Percentiles rank a stretch among this genome's conserved stretches.
Evolutionary conservation across 1,140 invertebrate genomes (phyloP).

Genomic region (Notospermus geniculatus): DNA sequence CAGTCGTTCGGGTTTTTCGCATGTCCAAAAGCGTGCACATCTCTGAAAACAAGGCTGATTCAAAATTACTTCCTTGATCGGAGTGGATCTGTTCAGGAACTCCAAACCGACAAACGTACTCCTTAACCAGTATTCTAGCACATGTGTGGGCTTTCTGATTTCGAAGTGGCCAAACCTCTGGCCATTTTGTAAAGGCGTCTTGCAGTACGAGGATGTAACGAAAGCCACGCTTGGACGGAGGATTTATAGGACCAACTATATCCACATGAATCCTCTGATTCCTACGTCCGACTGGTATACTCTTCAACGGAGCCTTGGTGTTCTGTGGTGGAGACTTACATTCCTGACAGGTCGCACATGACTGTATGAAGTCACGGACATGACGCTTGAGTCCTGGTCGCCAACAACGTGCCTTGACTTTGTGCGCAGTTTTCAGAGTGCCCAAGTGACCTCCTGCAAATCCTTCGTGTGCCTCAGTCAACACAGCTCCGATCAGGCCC

Average conservation of each 20-base stretch:
- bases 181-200: conserved; percentile 38
- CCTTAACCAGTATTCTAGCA: conserved; percentile 29
- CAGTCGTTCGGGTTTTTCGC: no score
- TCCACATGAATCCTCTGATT: conserved; percentile 22
- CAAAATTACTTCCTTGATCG: conserved; percentile 17
- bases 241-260: conserved; percentile 14
- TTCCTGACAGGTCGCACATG: conserved; percentile 15
- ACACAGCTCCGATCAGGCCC: conserved; percentile 3
- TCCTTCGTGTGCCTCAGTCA: conserved; percentile 20
- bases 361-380: not conserved
- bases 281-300: not conserved
- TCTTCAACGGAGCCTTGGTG: conserved; percentile 10
- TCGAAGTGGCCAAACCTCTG: conserved; percentile 27
- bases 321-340: conserved; percentile 7
- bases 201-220: conserved; percentile 31
- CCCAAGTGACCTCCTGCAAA: conserved; percentile 21
- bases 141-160: conserved; percentile 34
- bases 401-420: conserved; percentile 15
- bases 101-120: conserved; percentile 14
- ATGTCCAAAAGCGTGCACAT: conserved; percentile 35
- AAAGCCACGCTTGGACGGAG: conserved; percentile 19
- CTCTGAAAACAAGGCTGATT: conserved; percentile 15
- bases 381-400: conserved; percentile 18
- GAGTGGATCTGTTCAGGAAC: conserved; percentile 7
- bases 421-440: conserved; percentile 22